phyloP scores from a whole-genome alignment of 2,888 invertebrate species.

The Neria commutata region DNA sequence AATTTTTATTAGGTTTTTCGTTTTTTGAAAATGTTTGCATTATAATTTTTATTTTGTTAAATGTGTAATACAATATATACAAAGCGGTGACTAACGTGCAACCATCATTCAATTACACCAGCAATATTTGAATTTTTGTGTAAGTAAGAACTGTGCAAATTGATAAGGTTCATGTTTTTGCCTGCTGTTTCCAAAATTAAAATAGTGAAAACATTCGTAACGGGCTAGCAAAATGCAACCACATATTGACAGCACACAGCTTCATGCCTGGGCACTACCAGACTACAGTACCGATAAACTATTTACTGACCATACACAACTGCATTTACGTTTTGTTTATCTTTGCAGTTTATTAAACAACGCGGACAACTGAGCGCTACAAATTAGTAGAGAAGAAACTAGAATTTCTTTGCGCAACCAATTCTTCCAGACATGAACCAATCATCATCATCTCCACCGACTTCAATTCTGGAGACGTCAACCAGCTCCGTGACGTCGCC shows the following conservation, averaged over 20 bases:
- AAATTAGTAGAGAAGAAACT: too few relatives aligned
- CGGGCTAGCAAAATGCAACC: slow-evolving; percentile 6
- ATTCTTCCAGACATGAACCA: slow-evolving; percentile 37
- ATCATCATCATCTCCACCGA: too few relatives aligned
- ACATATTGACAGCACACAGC: neutral
- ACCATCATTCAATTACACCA: slow-evolving; percentile 3
- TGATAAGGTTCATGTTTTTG: too few relatives aligned
- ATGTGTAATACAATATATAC: too few relatives aligned
- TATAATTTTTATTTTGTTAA: slow-evolving; percentile 45
- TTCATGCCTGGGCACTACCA: too few relatives aligned
- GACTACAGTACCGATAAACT: too few relatives aligned
- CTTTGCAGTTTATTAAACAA: neutral
- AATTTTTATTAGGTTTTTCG: slow-evolving; percentile 35
- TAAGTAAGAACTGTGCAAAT: slow-evolving; percentile 29
- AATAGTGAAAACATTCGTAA: too few relatives aligned
- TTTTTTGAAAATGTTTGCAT: slow-evolving; percentile 46
- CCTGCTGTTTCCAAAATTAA: too few relatives aligned
- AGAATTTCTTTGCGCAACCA: slow-evolving; percentile 35
- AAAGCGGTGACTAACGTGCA: too few relatives aligned
- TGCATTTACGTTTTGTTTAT: slow-evolving; percentile 19
- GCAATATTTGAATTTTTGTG: slow-evolving; percentile 32
- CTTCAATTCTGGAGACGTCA: slow-evolving; percentile 33
- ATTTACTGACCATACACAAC: slow-evolving; percentile 5
- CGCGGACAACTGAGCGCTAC: slow-evolving; percentile 22
- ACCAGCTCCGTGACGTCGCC: slow-evolving; percentile 30